phyloP scores from a whole-genome alignment of 92 coral and sea anemone species.

The Siderastrea siderea region DNA sequence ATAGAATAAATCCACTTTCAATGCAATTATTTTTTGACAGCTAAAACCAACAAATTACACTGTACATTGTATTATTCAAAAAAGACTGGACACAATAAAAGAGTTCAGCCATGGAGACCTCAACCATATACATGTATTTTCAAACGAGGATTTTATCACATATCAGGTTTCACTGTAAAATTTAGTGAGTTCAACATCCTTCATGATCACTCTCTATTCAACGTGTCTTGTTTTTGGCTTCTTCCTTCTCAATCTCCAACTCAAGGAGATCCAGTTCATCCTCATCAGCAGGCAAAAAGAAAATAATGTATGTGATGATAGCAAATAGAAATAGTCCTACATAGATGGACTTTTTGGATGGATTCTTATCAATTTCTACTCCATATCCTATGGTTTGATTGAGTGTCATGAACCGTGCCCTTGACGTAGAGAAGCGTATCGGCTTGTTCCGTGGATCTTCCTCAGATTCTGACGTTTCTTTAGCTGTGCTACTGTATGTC shows the following conservation, averaged over 20 bases:
- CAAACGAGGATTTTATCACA: not conserved
- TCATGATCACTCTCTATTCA: no score
- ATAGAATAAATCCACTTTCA: no score
- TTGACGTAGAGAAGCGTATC: constrained; percentile 87
- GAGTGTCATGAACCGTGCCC: constrained; percentile 80
- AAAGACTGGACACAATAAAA: no score
- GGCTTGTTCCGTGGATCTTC: constrained; percentile 72
- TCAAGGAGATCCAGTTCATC: constrained; percentile 50
- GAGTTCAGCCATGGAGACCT: no score
- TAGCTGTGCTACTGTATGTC: constrained; percentile 23
- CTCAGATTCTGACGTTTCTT: constrained; percentile 6
- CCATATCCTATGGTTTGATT: constrained; percentile 70
- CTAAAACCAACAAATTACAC: no score
- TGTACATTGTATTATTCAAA: no score
- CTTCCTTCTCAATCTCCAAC: constrained; percentile 11
- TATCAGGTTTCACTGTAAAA: no score
- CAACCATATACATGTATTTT: no score
- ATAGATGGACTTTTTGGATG: constrained; percentile 22
- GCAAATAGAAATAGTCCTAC: constrained; percentile 21
- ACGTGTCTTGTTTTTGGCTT: not conserved
- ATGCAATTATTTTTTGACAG: no score
- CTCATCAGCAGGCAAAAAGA: constrained; percentile 36
- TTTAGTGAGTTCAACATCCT: no score
- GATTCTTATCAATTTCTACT: constrained; percentile 14
- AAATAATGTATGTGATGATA: constrained; percentile 37